These are phyloP conservation scores for Physella acuta DNA, from an alignment of 1,140 invertebrate genomes.

Conservation along the genomic window DNA sequence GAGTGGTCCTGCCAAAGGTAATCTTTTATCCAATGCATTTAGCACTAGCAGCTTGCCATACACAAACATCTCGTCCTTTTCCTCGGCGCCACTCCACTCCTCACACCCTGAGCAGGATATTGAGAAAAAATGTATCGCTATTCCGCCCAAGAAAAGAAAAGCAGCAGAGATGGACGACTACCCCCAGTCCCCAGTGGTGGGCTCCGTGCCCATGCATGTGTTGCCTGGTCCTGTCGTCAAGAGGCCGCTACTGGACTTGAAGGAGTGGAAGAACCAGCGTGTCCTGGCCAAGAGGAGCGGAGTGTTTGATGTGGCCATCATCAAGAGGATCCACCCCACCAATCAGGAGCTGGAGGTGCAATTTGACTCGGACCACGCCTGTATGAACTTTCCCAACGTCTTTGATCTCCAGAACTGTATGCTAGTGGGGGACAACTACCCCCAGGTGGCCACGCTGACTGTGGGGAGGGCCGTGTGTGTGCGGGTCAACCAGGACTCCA, in stretches of 20 bases:
- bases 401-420: slow-evolving; percentile 77
- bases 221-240: slow-evolving; percentile 30
- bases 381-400: slow-evolving; percentile 65
- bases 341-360: slow-evolving; percentile 72
- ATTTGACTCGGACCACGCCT: slow-evolving; percentile 70
- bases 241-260: slow-evolving; percentile 71
- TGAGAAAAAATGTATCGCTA: slow-evolving; percentile 46
- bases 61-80: too few species aligned
- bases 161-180: slow-evolving; percentile 41
- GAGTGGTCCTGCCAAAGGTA: too few species aligned
- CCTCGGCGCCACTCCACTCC: too few species aligned
- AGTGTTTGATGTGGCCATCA: slow-evolving; percentile 81
- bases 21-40: too few species aligned
- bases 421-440: slow-evolving; percentile 90
- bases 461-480: slow-evolving; percentile 69
- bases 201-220: not conserved
- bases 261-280: slow-evolving; percentile 86
- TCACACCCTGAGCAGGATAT: not conserved
- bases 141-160: slow-evolving; percentile 58
- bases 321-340: slow-evolving; percentile 66
- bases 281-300: slow-evolving; percentile 82
- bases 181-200: slow-evolving; percentile 13
- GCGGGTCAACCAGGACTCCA: slow-evolving; percentile 63
- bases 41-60: too few species aligned
- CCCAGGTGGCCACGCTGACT: slow-evolving; percentile 75